A percentile compares a stretch with the other conserved stretches of the same genome.
These are phyloP conservation scores for Drosophila pullipes DNA, from an alignment of 2,888 invertebrate species.

Conservation along the genomic window DNA sequence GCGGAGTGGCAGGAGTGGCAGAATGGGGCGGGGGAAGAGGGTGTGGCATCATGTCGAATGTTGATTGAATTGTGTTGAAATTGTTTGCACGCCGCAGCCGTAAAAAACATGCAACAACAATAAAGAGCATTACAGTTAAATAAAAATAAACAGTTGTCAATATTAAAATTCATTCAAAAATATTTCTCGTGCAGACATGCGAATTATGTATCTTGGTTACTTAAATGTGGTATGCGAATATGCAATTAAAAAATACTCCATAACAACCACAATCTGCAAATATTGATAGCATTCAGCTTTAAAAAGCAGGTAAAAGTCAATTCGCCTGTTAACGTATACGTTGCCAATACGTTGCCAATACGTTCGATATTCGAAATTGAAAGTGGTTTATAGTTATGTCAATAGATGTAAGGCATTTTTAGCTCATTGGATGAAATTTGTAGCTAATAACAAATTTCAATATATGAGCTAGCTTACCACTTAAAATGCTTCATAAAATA, in stretches of 20 bases:
- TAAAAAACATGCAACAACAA: conserved; percentile 71
- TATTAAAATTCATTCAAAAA: conserved; percentile 68
- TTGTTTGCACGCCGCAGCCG: conserved; percentile 66
- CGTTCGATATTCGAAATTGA: not conserved
- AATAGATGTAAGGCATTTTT: not conserved
- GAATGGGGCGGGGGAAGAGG: not conserved
- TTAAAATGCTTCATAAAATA: not conserved
- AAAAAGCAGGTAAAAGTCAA: conserved; percentile 6
- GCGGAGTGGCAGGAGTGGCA: conserved; percentile 14
- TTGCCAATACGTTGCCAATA: not conserved
- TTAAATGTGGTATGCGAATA: conserved; percentile 62
- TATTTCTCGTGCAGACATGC: conserved; percentile 50
- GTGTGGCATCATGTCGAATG: conserved; percentile 68
- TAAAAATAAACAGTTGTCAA: conserved; percentile 51
- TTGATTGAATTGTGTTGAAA: conserved; percentile 82
- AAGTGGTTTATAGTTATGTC: not conserved
- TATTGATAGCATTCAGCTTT: conserved; percentile 9
- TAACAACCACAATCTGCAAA: conserved; percentile 35
- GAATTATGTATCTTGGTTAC: conserved; percentile 66
- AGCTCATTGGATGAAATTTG: not conserved
- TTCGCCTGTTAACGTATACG: conserved; percentile 2
- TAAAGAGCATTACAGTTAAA: conserved; percentile 37
- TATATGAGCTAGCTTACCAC: not conserved
- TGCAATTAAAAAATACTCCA: conserved; percentile 25
- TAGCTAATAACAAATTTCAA: too few species aligned